These are phyloP conservation scores for Mesitornis unicolor DNA, from an alignment of 2,113 vertebrate genomes.

Conservation along the genomic window DNA sequence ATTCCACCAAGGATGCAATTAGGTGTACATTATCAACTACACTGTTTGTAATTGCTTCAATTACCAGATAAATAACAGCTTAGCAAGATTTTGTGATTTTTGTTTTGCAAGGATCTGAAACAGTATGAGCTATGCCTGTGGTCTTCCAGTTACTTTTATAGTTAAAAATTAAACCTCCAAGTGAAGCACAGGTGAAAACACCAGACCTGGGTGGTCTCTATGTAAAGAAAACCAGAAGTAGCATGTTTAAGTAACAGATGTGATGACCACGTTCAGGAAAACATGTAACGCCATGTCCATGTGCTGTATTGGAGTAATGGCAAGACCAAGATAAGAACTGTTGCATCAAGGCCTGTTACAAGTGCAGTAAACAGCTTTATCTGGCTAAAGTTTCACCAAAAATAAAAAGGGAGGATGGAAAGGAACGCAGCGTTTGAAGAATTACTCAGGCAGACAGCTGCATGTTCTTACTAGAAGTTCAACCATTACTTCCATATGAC, in stretches of 20 bases:
- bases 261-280: not conserved
- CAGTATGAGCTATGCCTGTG: not conserved
- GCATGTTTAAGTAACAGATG: not conserved
- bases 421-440: not conserved
- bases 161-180: not conserved
- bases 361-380: not conserved
- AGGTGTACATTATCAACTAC: not conserved
- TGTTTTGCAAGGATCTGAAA: not conserved
- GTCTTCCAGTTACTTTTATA: not conserved
- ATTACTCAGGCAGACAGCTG: rapidly evolving
- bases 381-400: not conserved
- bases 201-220: not conserved
- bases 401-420: not conserved
- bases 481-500: not conserved
- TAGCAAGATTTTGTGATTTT: not conserved
- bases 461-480: not conserved
- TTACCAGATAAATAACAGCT: not conserved
- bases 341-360: not conserved
- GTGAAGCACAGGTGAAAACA: not conserved
- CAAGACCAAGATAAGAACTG: not conserved
- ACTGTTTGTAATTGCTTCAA: not conserved
- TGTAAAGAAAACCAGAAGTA: not conserved
- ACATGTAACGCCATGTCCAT: not conserved
- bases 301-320: not conserved
- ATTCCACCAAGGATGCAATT: not conserved